Evolutionary conservation across 2,797 vertebrate genomes (phyloP).

Genomic region (Corythornis leucogaster): DNA sequence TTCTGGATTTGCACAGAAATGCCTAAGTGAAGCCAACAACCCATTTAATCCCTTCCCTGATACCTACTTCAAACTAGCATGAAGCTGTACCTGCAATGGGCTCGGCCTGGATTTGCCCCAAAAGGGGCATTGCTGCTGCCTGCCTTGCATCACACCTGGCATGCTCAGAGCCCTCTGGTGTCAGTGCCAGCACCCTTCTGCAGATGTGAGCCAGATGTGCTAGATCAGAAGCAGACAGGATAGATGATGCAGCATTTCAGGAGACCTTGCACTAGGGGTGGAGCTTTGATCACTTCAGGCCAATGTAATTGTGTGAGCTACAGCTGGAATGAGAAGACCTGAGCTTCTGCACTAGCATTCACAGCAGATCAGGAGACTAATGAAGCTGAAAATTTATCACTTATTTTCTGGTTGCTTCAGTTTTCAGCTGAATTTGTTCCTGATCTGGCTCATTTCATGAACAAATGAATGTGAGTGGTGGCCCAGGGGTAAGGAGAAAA

Average conservation of each 20-base stretch:
- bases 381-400: slow-evolving; percentile 43
- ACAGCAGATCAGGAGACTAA: slow-evolving; percentile 22
- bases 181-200: neutral
- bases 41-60: neutral
- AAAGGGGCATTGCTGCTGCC: neutral
- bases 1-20: neutral
- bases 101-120: neutral
- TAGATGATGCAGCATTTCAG: neutral
- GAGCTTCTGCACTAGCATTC: neutral
- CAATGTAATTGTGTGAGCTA: neutral
- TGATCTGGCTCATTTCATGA: slow-evolving; percentile 38
- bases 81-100: fast-evolving
- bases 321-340: neutral
- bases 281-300: neutral
- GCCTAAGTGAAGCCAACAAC: neutral
- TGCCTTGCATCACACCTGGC: fast-evolving
- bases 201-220: neutral
- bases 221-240: neutral
- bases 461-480: neutral
- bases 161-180: neutral
- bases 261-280: neutral
- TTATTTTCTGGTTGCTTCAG: slow-evolving; percentile 39
- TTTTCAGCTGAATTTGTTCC: slow-evolving; percentile 51
- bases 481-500: neutral
- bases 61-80: neutral